Conservation (phyloP, 2,797 vertebrate genomes). For the Glossophaga mutica region DNA sequence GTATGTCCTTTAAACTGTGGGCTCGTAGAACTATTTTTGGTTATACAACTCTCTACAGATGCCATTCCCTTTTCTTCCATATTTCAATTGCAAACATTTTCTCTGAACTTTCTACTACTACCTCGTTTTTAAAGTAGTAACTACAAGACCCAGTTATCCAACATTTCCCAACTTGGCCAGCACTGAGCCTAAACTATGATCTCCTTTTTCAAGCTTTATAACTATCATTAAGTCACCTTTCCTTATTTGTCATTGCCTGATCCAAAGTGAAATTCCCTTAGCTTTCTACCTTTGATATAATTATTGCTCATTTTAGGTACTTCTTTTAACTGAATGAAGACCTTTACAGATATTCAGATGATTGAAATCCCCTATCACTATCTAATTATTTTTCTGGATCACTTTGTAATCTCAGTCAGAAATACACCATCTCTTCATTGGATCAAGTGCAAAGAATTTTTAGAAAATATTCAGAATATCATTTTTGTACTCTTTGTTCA, state of each 20-base stretch:
- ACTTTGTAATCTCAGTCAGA: background rate
- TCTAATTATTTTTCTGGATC: background rate
- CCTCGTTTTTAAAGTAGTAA: background rate
- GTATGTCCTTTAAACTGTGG: background rate
- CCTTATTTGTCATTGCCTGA: background rate
- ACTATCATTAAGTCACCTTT: background rate
- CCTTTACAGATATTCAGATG: background rate
- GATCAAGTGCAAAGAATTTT: background rate
- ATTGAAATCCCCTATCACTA: background rate
- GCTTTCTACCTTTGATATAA: background rate
- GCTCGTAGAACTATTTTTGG: background rate
- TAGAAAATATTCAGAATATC: background rate
- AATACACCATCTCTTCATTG: background rate
- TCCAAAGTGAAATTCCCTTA: background rate
- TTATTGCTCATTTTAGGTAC: slow-evolving; percentile 25
- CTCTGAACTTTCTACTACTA: background rate
- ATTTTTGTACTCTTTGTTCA: background rate
- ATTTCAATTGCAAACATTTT: slow-evolving; percentile 6
- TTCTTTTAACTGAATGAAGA: background rate
- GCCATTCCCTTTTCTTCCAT: background rate
- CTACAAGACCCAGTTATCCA: background rate
- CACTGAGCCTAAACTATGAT: background rate
- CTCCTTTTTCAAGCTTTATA: background rate
- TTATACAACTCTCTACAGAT: background rate
- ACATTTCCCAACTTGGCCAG: background rate